These are phyloP conservation scores for Trichonephila clavata DNA, from an alignment of 1,140 invertebrate genomes.

Conservation along the genomic window DNA sequence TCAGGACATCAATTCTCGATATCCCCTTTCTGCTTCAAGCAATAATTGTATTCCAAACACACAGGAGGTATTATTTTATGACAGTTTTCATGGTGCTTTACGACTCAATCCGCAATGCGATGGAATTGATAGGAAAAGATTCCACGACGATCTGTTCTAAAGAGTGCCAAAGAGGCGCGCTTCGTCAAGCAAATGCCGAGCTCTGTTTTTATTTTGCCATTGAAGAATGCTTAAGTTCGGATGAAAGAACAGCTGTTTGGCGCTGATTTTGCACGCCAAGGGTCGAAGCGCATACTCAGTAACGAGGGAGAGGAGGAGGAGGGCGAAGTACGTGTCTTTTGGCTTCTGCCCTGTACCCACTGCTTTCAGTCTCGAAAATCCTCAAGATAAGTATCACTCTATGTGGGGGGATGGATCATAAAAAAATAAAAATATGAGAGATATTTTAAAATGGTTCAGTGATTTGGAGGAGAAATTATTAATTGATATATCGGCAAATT, in stretches of 20 bases:
- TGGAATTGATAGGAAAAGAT: background rate
- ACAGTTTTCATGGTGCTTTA: background rate
- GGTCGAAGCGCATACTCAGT: slow-evolving; percentile 18
- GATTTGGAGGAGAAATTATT: too few relatives aligned
- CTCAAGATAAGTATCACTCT: background rate
- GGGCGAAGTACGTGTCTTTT: background rate
- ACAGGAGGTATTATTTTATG: background rate
- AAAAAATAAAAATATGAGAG: too few relatives aligned
- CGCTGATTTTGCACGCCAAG: slow-evolving; percentile 22
- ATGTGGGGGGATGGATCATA: too few relatives aligned
- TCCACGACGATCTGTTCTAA: background rate
- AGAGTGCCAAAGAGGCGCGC: background rate
- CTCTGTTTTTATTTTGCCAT: slow-evolving; percentile 19
- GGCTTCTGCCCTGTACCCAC: background rate
- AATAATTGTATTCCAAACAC: slow-evolving; percentile 21
- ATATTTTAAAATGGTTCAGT: too few relatives aligned
- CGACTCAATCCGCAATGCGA: background rate
- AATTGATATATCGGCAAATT: too few relatives aligned
- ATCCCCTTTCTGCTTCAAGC: background rate
- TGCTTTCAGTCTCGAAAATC: background rate
- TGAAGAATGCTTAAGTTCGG: background rate
- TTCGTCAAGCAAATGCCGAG: background rate
- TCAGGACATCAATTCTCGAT: background rate
- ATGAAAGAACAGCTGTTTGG: slow-evolving; percentile 2
- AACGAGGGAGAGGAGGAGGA: background rate